phyloP scores from a whole-genome alignment of 1,140 invertebrate species.

The Probaryconus sp. region DNA sequence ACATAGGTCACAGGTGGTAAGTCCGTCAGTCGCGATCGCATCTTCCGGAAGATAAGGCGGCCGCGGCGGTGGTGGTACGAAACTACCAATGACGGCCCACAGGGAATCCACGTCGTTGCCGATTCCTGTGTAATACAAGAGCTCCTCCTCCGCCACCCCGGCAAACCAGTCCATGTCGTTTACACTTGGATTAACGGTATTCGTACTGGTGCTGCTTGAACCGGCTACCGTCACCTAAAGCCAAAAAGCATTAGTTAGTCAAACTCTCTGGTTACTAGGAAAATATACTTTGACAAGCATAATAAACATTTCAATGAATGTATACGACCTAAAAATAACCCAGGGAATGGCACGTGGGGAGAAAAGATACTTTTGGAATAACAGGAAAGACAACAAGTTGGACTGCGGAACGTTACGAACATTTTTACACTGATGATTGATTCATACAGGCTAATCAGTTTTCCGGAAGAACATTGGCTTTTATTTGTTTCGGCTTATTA shows the following conservation, averaged over 20 bases:
- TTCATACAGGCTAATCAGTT: no score
- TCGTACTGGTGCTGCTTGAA: constrained; percentile 71
- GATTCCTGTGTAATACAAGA: constrained; percentile 79
- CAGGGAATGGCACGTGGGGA: background rate
- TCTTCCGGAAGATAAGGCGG: constrained; percentile 82
- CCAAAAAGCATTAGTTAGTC: constrained; percentile 50
- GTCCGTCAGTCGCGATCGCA: constrained; percentile 80
- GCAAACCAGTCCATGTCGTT: constrained; percentile 80
- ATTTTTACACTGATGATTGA: no score
- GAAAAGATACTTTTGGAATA: constrained; percentile 34
- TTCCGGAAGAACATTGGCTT: no score
- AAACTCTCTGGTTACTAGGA: constrained; percentile 34
- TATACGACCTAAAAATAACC: constrained; percentile 26
- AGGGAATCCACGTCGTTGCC: constrained; percentile 82
- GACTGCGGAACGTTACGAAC: no score
- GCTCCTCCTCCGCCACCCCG: constrained; percentile 81
- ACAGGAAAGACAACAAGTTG: background rate
- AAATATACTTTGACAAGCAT: constrained; percentile 27
- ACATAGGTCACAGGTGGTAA: constrained; percentile 85
- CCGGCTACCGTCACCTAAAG: constrained; percentile 72
- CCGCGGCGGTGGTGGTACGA: constrained; percentile 83
- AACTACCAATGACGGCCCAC: constrained; percentile 81
- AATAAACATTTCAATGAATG: constrained; percentile 33
- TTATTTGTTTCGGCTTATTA: no score
- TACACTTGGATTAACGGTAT: constrained; percentile 70